phyloP scores from a whole-genome alignment of 2,113 vertebrate genomes.

The Danionella cerebrum region DNA sequence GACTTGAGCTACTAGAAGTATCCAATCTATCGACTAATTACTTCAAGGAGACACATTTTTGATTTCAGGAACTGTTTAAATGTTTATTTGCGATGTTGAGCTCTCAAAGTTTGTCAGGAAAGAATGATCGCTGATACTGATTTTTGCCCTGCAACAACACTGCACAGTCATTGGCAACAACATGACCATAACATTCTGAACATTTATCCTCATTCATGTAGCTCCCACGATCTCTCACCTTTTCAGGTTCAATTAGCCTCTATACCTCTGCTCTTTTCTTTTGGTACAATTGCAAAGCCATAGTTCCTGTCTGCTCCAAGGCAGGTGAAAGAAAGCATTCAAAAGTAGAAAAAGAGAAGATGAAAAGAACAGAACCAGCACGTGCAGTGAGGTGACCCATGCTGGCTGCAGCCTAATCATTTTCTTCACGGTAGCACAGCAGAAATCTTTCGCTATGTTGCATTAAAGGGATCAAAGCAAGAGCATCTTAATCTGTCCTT shows the following conservation, averaged over 20 bases:
- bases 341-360: neutral
- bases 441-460: constrained; percentile 31
- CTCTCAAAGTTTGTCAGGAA: too few relatives aligned
- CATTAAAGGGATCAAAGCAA: constrained; percentile 47
- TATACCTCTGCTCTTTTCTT: neutral
- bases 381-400: constrained; percentile 25
- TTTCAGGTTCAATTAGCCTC: neutral
- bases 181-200: too few relatives aligned
- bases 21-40: too few relatives aligned
- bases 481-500: constrained; percentile 41
- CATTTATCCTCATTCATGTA: neutral
- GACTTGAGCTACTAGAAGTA: too few relatives aligned
- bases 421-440: constrained; percentile 9
- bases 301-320: neutral
- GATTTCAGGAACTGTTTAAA: too few relatives aligned
- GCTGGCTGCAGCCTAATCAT: constrained; percentile 28
- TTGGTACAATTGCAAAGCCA: neutral
- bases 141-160: too few relatives aligned
- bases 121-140: too few relatives aligned
- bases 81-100: too few relatives aligned
- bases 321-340: neutral
- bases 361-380: neutral
- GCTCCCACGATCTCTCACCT: neutral
- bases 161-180: too few relatives aligned
- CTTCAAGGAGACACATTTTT: too few relatives aligned